Evolutionary conservation across 2,113 vertebrate genomes (phyloP).

Genomic region (Corydoras sp.): DNA sequence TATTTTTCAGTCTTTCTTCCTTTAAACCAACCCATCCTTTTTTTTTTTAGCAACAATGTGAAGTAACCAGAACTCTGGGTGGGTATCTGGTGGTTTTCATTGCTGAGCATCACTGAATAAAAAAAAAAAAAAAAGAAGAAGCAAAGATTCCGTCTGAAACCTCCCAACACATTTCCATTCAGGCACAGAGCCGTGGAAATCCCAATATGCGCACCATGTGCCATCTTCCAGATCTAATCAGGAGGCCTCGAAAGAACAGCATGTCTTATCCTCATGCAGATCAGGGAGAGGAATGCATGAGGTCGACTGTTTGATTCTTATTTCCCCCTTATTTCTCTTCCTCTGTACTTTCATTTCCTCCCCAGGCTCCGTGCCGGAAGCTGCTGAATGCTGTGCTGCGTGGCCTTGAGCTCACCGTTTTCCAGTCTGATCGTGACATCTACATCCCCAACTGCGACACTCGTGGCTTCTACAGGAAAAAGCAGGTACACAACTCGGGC

Average conservation of each 20-base stretch:
- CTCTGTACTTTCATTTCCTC: conserved; percentile 41
- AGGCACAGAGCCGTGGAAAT: background rate
- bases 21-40: background rate
- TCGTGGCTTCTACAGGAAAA: conserved; percentile 76
- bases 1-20: background rate
- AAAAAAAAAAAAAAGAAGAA: no score
- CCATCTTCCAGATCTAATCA: background rate
- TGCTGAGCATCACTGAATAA: no score
- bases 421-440: conserved; percentile 72
- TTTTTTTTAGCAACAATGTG: no score
- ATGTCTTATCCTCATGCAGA: conserved; percentile 17
- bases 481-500: no score
- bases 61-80: no score
- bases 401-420: conserved; percentile 69
- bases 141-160: conserved; percentile 39
- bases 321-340: background rate
- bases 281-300: conserved; percentile 34
- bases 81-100: no score
- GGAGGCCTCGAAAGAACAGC: background rate
- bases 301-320: background rate
- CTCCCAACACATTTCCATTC: background rate
- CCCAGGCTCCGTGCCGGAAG: conserved; percentile 73
- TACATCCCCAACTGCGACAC: conserved; percentile 81
- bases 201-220: background rate
- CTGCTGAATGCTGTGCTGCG: conserved; percentile 66